These are phyloP conservation scores for Thripadectes ignobilis DNA, from an alignment of 2,797 vertebrate species.

Conservation along the genomic window DNA sequence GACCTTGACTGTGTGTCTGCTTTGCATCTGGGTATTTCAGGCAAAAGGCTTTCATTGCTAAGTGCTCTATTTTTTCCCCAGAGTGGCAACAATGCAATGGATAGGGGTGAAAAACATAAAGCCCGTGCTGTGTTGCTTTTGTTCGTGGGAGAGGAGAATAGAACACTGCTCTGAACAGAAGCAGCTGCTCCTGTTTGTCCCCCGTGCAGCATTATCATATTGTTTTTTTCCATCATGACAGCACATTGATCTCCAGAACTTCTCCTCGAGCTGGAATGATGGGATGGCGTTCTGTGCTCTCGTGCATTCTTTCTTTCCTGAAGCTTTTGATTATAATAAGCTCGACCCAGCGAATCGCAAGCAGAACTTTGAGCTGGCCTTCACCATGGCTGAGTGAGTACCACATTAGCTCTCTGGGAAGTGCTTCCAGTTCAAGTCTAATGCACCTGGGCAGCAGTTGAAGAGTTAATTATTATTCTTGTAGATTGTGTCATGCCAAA, in stretches of 20 bases:
- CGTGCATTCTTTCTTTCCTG: slow-evolving; percentile 95
- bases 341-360: slow-evolving; percentile 84
- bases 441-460: neutral
- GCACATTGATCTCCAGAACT: slow-evolving; percentile 96
- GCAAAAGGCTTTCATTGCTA: neutral
- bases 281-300: slow-evolving; percentile 97
- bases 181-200: neutral
- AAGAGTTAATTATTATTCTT: neutral
- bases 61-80: neutral
- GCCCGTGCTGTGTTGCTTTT: neutral
- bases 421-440: neutral
- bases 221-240: slow-evolving; percentile 33
- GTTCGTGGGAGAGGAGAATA: neutral
- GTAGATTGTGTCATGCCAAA: neutral
- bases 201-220: neutral
- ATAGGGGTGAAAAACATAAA: neutral
- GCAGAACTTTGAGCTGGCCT: slow-evolving; percentile 90
- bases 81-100: neutral
- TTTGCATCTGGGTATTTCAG: neutral
- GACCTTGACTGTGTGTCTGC: neutral
- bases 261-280: slow-evolving; percentile 93
- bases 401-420: neutral
- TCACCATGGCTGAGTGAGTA: slow-evolving; percentile 91
- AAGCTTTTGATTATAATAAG: slow-evolving; percentile 89
- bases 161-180: neutral